Conservation (phyloP, 2,113 vertebrate species). For the Colaptes auratus region DNA sequence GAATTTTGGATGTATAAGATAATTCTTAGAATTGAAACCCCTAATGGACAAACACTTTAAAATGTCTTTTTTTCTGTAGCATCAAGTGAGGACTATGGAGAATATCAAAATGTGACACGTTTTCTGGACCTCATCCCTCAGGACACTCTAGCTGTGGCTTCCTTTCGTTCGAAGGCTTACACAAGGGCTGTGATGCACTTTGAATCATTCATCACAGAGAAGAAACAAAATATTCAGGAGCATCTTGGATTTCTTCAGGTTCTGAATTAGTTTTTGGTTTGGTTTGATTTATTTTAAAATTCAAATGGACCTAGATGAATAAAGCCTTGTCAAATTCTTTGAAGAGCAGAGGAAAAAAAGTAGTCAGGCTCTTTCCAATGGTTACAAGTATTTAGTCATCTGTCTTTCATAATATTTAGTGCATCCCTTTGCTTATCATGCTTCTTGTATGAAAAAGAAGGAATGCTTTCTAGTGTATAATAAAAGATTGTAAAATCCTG, state of each 20-base stretch:
- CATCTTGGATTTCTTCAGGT: conserved; percentile 98
- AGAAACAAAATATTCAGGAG: conserved; percentile 93
- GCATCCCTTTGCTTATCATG: background rate
- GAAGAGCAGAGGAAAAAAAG: background rate
- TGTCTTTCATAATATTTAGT: background rate
- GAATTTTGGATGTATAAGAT: background rate
- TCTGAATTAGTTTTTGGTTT: background rate
- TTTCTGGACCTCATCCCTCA: conserved; percentile 96
- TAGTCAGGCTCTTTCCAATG: background rate
- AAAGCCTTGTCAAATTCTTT: background rate
- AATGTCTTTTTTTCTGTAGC: conserved; percentile 24
- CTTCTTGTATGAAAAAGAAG: background rate
- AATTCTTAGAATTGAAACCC: background rate
- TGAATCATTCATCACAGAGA: conserved; percentile 93
- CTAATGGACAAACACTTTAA: background rate
- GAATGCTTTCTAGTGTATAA: background rate
- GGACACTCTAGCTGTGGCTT: conserved; percentile 91
- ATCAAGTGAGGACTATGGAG: conserved; percentile 76
- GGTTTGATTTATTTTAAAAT: background rate
- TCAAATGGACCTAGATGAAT: background rate
- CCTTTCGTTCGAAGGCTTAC: conserved; percentile 95
- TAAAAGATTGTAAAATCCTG: background rate
- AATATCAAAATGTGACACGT: conserved; percentile 88
- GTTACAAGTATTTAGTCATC: background rate
- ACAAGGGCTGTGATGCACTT: conserved; percentile 98